Evolutionary conservation across 2,888 invertebrate genomes (phyloP), one percentile per base, ranked within the genome.

Genomic region (Atrina japonica): DNA sequence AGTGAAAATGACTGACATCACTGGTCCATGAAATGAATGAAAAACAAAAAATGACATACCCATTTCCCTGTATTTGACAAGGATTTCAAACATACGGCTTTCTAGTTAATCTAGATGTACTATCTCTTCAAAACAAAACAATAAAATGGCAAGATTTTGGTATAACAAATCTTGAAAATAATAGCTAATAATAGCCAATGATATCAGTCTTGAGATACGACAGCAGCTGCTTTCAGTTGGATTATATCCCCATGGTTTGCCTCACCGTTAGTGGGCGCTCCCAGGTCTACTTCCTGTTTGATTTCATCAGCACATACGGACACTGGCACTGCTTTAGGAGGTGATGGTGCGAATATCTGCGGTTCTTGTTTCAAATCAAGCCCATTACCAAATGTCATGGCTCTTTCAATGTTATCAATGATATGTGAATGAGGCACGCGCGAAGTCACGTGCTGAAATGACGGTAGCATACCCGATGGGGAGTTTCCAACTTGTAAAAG

Each of bases 301-400:
- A 70, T 53, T 3, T 66, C 73, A 9, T 66, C 73, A 14, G 58
- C 30, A 25, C 76, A 77, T 25, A 80, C 76, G 16, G 75, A 61
- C 23, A 84, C 83, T 0, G 84, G 84, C 25, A 84, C 78, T 14
- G 84, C 83, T 68, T 83, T 83, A 11, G 84, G 84, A 9, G 84
- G 83, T 18, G 82, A 83, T 1, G 84, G 84, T 60, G 80, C 82
- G 58, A 76, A 80, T 49, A 82, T 75, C 58, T 76, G 73, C 55
- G 71, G 71, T 43, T 72, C 71, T 50, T 72, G 71, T 41, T 72
- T 72, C 66, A 72, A 18, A 18, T 61, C 63, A 3, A 72, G 45
- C 30, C 56, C 58, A 9, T 63, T 55, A 25, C 60, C 49, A 63
- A 67, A 67, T 30, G 66, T 58, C 63, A 72, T 64, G 52, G 66